These are phyloP conservation scores for Oppia nitens DNA, from an alignment of 1,140 invertebrate genomes.

Conservation along the genomic window DNA sequence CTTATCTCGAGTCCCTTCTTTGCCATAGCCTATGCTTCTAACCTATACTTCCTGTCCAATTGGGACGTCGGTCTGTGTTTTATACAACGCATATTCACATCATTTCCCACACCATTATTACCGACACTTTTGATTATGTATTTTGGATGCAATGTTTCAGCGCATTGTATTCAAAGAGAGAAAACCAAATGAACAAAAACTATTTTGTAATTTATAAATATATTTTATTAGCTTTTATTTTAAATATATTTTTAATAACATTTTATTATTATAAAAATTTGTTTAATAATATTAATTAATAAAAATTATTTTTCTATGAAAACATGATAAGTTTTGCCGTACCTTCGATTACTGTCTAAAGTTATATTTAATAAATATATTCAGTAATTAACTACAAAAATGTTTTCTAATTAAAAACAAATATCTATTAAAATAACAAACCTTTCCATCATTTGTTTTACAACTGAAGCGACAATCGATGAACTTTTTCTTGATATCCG, in stretches of 20 bases:
- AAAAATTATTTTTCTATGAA: neutral
- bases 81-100: slow-evolving; percentile 1
- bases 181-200: too few species aligned
- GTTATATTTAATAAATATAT: too few species aligned
- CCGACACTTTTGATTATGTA: slow-evolving; percentile 14
- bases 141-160: slow-evolving; percentile 17
- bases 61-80: neutral
- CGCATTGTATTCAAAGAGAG: slow-evolving; percentile 1
- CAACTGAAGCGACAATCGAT: neutral
- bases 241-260: neutral
- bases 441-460: neutral
- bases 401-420: neutral
- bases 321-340: neutral
- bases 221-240: too few species aligned
- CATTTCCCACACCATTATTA: slow-evolving; percentile 3
- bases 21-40: slow-evolving; percentile 18
- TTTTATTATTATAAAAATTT: neutral
- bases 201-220: neutral
- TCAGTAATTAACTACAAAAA: neutral
- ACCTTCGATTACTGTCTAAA: neutral
- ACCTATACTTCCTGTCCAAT: slow-evolving; percentile 21
- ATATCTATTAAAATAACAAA: neutral
- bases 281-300: neutral
- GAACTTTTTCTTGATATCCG: neutral
- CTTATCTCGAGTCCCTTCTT: slow-evolving; percentile 15